Evolutionary conservation across 1,140 invertebrate genomes (phyloP), one percentile per base, ranked within the genome.

Genomic region (Brachionus paranguensis): DNA sequence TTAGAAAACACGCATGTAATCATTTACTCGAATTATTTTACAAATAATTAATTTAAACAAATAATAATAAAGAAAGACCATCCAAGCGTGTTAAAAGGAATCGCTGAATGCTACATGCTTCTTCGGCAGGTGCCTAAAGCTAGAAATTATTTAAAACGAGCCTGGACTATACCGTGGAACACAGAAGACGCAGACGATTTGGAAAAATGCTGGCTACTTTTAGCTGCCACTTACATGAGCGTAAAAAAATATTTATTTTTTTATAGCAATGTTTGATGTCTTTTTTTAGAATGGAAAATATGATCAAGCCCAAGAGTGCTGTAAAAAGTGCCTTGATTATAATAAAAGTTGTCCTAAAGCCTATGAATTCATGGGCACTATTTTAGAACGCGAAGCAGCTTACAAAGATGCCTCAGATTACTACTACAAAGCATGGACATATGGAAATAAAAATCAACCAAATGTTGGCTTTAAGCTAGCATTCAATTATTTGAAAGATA

Each of bases 301-400:
- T 86, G 96, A 98, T 70, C 91, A 95, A 70, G 95, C 95, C 0
- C 92, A 92, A 47, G 94, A 96, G 85, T 89, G 97, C 27, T 89
- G 98, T 8, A 92, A 91, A 83, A 93, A 93, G 85, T 93, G 95
- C 4, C 87, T 97, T 1, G 92, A 94, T 85, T 94, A 97, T 87
- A 98, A 98, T 87, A 94, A 94, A 0, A 65, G 83, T 43, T 96
- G 94, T 86, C 93, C 93, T 4, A 94, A 95, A 87, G 96, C 96
- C 0, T 94, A 96, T 87, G 96, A 98, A 90, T 93, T 95, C 33
- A 90, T 92, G 87, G 96, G 95, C 0, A 92, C 92, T 85, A 93
- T 98, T 85, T 92, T 94, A 65, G 96, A 99, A 88, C 97, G 96
- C 86, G 95, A 96, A 86, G 95, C 96, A 87, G 93, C 93, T 85